Evolutionary conservation across 2,113 vertebrate species (phyloP), one percentile per base, ranked within the genome.

Genomic region (Pithys albifrons): DNA sequence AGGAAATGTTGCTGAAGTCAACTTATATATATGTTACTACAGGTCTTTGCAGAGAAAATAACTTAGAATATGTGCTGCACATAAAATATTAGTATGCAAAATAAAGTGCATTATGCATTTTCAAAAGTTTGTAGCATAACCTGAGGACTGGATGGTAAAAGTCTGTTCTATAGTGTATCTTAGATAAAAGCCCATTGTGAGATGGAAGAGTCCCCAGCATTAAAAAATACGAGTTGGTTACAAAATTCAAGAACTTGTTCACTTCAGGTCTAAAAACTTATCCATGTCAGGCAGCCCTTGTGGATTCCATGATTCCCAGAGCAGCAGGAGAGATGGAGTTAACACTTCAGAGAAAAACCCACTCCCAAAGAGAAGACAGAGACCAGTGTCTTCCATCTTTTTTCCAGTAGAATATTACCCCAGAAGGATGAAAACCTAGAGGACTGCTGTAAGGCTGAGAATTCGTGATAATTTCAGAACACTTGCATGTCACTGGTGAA

Each of bases 401-500:
- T 64, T 64, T 48, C 55, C 55, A 19, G n/a, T 19, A 31, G 27
- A 51, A 5, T 24, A 39, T 41, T 48, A 37, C 37, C 65, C 15
- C 22, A 83, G 22, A 86, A 85, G 55, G 33, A 57, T 46, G 45
- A 45, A 69, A 85, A 90, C 10, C 14, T 23, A 37, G 27, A 55
- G 6, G 3, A 48, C 35, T 88, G 19, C 67, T 57, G 35, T 24
- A 77, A 59, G 28, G 62, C 79, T 41, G 19, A 80, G 41, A 89
- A 81, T 43, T 93, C 17, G 4, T 70, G 10, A 23, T 39, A 4
- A 54, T 71, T 88, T 83, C 73, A 37, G 46, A 83, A 77, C 15
- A 48, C 35, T 62, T 71, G 82, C 39, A 45, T 92, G 85, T 90
- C 75, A 93, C 48, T 75, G 86, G 59, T 94, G 77, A 97, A 95